Base-by-base conservation (phyloP, 1,140 invertebrate species). In the Drosophila miranda region DNA sequence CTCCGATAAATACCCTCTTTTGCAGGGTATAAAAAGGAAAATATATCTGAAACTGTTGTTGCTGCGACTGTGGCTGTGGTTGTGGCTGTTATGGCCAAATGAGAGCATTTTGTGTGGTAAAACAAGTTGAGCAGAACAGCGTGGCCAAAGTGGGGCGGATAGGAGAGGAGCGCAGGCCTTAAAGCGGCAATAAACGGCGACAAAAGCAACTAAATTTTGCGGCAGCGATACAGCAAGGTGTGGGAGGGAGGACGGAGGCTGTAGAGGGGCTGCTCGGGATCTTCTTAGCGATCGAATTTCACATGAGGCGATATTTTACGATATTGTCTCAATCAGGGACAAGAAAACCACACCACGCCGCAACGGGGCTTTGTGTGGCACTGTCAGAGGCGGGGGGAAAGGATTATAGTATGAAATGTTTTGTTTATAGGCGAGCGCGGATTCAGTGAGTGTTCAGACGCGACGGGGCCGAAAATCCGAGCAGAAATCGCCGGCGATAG, bases 41-140 rank as follows among this genome's bases (percentile, higher is more conserved):
- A 38, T 38, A 38, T 38, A 38, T 13, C 34, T 38, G 34, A 38
- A 57, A 60, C 41, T 34, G 48, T 34, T 34, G 48, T 26, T 11
- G 34, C 11, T 38, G 34, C 7, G 28, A 6, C 34, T 38, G 30
- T 2, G 30, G 30, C 30, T 34, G 30, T 34, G 30, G 30, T 8
- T 62, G 63, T 61, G 64, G 56, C 51, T 75, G 71, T 52, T 45
- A 52, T 58, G 73, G 76, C 64, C 77, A 87, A 86, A 87, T 82
- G 74, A 87, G 82, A 87, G 82, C 82, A 67, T 82, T 87, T 87
- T 70, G 57, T 75, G 73, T 75, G 75, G 82, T 72, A 69, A 87
- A 87, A 87, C 82, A 82, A 87, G 82, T 87, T 87, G 87, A 87
- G 78, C 82, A 76, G 80, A 79, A 84, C 77, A 53, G 13, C 53